phyloP scores from a whole-genome alignment of 1,140 invertebrate genomes.

The Leptinotarsa lineolata region DNA sequence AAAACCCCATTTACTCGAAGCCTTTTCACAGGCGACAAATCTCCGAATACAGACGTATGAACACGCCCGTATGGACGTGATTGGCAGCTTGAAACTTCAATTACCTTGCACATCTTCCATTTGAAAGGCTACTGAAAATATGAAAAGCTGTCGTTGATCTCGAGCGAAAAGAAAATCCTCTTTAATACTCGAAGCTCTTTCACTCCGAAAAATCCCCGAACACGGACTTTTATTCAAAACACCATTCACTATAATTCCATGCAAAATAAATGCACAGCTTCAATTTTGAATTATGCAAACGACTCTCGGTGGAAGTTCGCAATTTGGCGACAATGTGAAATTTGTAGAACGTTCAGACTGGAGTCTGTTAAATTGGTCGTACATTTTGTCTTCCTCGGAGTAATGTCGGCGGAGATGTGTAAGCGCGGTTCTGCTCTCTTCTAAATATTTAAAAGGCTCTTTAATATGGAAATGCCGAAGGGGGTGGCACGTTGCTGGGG shows the following conservation, averaged over 20 bases:
- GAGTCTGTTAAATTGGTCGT: constrained; percentile 17
- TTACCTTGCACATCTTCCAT: no score
- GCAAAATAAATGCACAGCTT: constrained; percentile 11
- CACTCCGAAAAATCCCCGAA: background rate
- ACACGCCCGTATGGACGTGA: no score
- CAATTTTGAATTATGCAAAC: constrained; percentile 13
- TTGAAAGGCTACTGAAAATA: no score
- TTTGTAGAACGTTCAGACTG: constrained; percentile 6
- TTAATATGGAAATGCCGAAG: constrained; percentile 39
- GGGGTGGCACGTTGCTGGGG: constrained; percentile 13
- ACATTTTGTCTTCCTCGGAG: background rate
- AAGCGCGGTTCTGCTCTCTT: constrained; percentile 3
- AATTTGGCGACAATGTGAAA: constrained; percentile 20
- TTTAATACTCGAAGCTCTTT: background rate
- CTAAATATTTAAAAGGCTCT: constrained; percentile 41
- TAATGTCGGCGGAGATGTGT: background rate
- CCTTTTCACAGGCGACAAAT: no score
- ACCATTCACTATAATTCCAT: background rate
- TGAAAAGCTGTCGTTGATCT: background rate
- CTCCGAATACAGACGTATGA: no score
- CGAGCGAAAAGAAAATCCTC: background rate
- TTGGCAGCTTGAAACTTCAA: no score
- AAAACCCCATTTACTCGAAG: no score
- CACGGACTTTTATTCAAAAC: background rate
- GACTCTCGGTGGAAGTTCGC: background rate